These are phyloP conservation scores for Aphelenchoides bicaudatus DNA, from an alignment of 2,888 invertebrate species.

Conservation along the genomic window DNA sequence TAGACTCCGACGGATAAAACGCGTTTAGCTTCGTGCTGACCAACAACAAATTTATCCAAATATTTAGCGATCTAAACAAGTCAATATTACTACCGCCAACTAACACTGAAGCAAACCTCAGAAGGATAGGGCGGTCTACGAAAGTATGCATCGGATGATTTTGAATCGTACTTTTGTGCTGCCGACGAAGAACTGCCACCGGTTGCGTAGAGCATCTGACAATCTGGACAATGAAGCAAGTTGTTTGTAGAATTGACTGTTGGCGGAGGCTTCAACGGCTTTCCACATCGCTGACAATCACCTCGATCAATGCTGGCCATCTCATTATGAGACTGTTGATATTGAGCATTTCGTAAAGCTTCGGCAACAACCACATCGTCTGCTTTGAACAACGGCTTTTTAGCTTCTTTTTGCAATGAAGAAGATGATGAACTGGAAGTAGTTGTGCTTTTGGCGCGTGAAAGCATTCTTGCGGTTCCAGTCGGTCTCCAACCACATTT, in stretches of 20 bases:
- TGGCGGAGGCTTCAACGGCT: slow-evolving; percentile 47
- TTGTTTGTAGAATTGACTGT: slow-evolving; percentile 45
- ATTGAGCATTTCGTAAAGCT: neutral
- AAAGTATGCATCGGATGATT: slow-evolving; percentile 19
- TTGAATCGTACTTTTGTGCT: slow-evolving; percentile 25
- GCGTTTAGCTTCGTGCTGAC: slow-evolving; percentile 94
- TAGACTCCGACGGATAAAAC: slow-evolving; percentile 96
- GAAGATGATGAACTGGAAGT: neutral
- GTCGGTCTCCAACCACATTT: neutral
- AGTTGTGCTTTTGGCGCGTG: neutral
- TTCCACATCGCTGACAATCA: slow-evolving; percentile 36
- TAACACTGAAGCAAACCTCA: slow-evolving; percentile 20
- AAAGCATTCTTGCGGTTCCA: too few species aligned
- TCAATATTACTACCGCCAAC: neutral
- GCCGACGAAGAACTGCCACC: slow-evolving; percentile 12
- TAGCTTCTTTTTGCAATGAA: neutral
- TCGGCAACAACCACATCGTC: slow-evolving; percentile 10
- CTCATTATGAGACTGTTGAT: neutral
- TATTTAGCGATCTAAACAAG: slow-evolving; percentile 79
- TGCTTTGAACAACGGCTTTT: neutral
- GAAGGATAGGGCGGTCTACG: slow-evolving; percentile 27
- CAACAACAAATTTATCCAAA: slow-evolving; percentile 90
- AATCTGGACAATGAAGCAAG: slow-evolving; percentile 51
- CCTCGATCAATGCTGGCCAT: neutral
- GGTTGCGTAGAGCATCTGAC: slow-evolving; percentile 45